These are phyloP conservation scores for Hypotaenidia okinawae DNA, from an alignment of 2,797 vertebrate genomes.

Conservation along the genomic window DNA sequence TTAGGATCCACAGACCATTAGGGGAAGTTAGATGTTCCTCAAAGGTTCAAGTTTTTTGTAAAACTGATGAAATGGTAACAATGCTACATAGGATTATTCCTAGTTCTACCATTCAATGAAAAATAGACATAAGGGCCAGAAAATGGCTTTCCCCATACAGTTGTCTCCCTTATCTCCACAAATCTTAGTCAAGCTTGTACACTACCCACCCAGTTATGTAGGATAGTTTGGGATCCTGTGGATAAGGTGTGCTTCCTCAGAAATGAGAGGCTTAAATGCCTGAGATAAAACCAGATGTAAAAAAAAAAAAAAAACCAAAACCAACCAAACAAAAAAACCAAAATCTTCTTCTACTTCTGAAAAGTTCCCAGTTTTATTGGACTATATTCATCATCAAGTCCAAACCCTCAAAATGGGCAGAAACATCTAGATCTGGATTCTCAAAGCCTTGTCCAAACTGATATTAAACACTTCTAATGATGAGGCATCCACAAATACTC, in stretches of 20 bases:
- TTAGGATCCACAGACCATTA: not conserved
- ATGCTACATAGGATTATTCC: not conserved
- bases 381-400: not conserved
- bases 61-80: not conserved
- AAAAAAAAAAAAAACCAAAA: not conserved
- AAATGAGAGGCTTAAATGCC: not conserved
- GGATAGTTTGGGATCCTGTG: not conserved
- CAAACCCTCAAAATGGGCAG: rapidly evolving
- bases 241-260: not conserved
- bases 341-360: not conserved
- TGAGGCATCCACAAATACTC: not conserved
- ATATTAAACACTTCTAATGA: not conserved
- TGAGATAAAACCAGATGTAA: not conserved
- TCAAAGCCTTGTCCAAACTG: not conserved
- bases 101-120: not conserved
- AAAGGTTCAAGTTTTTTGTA: not conserved
- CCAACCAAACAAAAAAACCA: too few species aligned
- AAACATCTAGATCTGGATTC: not conserved
- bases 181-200: not conserved
- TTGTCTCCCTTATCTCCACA: not conserved
- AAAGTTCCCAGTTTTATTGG: not conserved
- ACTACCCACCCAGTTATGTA: rapidly evolving
- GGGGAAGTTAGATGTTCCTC: not conserved
- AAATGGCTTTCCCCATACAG: not conserved
- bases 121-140: not conserved